phyloP scores from a whole-genome alignment of 2,113 vertebrate genomes.

The Rhea americana region DNA sequence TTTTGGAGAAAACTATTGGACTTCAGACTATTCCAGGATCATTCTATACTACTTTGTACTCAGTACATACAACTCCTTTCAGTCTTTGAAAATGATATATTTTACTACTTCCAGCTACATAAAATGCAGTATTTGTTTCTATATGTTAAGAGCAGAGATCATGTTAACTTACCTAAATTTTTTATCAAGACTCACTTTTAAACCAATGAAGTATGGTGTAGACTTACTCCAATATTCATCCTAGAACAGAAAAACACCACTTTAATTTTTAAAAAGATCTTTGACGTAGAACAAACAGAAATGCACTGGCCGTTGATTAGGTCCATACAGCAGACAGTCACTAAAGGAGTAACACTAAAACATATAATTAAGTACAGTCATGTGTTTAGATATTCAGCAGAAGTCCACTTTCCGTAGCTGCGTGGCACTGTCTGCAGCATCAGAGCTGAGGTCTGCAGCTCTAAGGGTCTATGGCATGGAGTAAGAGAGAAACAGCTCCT shows the following conservation, averaged over 20 bases:
- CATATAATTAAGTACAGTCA: not conserved
- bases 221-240: rapidly evolving
- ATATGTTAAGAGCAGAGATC: not conserved
- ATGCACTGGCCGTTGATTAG: not conserved
- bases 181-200: conserved; percentile 56
- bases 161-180: conserved; percentile 48
- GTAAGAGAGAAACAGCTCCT: not conserved
- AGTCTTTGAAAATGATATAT: not conserved
- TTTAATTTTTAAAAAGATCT: not conserved
- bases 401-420: not conserved
- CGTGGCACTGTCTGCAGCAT: not conserved
- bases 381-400: not conserved
- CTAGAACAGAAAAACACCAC: not conserved
- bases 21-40: not conserved
- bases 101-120: not conserved
- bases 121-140: not conserved
- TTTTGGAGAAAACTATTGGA: not conserved
- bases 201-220: conserved; percentile 31
- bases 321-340: not conserved
- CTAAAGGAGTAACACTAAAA: not conserved
- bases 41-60: not conserved
- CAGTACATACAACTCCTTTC: rapidly evolving
- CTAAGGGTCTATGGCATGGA: not conserved
- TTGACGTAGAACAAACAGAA: not conserved
- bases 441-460: not conserved